Evolutionary conservation across 2,888 invertebrate genomes (phyloP), one percentile per base, ranked within the genome.

Genomic region (Tenthredo livida): DNA sequence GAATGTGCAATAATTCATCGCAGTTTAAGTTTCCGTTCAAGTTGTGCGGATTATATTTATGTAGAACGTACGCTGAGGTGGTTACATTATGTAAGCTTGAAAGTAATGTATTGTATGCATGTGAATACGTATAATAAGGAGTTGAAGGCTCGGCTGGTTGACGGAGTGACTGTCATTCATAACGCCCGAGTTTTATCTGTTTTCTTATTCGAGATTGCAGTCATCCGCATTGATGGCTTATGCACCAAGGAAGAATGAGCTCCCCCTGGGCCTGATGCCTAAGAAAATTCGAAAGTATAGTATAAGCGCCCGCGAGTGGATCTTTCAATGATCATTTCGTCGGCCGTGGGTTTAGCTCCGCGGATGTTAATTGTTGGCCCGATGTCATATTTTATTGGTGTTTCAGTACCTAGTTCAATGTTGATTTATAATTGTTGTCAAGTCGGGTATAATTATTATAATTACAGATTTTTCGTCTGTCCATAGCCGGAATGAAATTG

Each of bases 361-460:
- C 33, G 33, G 80, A 80, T 85, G 85, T 85, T 85, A 85, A 85
- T 85, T 86, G 86, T 86, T 86, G 86, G 80, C 86, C 85, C 86
- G 87, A 70, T 87, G 88, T 89, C 86, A 85, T 86, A 86, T 86
- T 89, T 89, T 89, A 89, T 90, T 87, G 89, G 87, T 87, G 89
- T 88, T 90, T 90, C 90, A 90, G 89, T 91, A 90, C 90, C 91
- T 92, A 90, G 90, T 91, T 91, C 91, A 89, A 91, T 90, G 90
- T 89, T 91, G 91, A 92, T 92, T 92, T 91, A 92, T 91, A 92
- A 91, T 91, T 91, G 91, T 90, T 90, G 89, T 87, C 88, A 88
- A 88, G 87, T 85, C 89, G 86, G 85, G 88, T 91, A 87, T 91
- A 91, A 92, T 91, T 91, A 92, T 91, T 89, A 90, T 92, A 91